Evolutionary conservation across 2,888 invertebrate species (phyloP).

Genomic region (Lasioglossum zephyrum): DNA sequence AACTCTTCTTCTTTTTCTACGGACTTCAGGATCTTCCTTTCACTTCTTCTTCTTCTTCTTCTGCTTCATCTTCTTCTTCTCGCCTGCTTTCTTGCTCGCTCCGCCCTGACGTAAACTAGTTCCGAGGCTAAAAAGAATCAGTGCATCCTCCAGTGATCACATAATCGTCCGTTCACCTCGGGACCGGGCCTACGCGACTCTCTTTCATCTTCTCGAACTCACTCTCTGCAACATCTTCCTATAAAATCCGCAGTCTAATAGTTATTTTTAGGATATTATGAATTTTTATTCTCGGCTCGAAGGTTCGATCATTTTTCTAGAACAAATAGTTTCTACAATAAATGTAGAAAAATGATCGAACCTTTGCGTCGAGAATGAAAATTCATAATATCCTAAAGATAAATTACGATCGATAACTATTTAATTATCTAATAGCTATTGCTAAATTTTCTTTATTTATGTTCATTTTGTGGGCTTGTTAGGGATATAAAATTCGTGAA

Average conservation of each 20-base stretch:
- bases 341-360: too few relatives aligned
- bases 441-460: too few relatives aligned
- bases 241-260: not conserved
- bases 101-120: constrained; percentile 77
- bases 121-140: constrained; percentile 73
- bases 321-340: too few relatives aligned
- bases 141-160: constrained; percentile 81
- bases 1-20: constrained; percentile 40
- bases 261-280: too few relatives aligned
- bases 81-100: constrained; percentile 3
- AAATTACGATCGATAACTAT: too few relatives aligned
- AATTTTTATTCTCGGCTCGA: too few relatives aligned
- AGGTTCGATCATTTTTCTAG: too few relatives aligned
- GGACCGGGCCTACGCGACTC: constrained; percentile 68
- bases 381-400: too few relatives aligned
- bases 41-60: constrained; percentile 29
- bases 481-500: too few relatives aligned
- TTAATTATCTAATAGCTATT: too few relatives aligned
- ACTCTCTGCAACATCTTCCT: not conserved
- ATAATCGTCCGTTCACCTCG: constrained; percentile 82
- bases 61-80: constrained; percentile 31
- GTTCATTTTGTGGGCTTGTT: too few relatives aligned
- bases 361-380: too few relatives aligned
- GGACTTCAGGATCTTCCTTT: constrained; percentile 39
- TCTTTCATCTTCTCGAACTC: constrained; percentile 51